phyloP scores from a whole-genome alignment of 2,797 vertebrate genomes.

The Muscicapa striata region DNA sequence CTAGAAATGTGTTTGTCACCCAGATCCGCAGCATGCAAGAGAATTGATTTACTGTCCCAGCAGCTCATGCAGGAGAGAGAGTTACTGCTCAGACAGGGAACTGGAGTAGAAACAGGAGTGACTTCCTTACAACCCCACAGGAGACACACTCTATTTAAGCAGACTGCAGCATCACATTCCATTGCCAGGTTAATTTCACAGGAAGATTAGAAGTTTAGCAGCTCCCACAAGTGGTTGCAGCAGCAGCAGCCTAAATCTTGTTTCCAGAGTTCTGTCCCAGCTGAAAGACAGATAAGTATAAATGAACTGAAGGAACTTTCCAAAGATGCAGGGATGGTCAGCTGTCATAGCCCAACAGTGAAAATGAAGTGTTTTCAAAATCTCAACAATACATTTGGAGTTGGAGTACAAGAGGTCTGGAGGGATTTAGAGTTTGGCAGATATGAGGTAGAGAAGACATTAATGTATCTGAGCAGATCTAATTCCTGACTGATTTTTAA shows the following conservation, averaged over 20 bases:
- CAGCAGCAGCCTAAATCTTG: neutral
- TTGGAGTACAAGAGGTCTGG: neutral
- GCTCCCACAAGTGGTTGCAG: neutral
- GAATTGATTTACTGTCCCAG: neutral
- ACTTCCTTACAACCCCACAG: neutral
- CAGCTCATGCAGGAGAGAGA: neutral
- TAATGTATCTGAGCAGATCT: neutral
- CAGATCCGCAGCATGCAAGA: neutral
- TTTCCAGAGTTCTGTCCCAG: neutral
- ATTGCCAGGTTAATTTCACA: conserved; percentile 9
- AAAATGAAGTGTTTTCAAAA: neutral
- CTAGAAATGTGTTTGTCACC: neutral
- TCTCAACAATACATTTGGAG: neutral
- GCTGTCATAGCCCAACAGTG: neutral
- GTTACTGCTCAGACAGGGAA: neutral
- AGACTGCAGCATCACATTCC: neutral
- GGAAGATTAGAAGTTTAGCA: neutral
- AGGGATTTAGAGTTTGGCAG: neutral
- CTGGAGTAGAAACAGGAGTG: neutral
- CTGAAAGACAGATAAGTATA: neutral
- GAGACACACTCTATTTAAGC: neutral
- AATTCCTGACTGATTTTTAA: neutral
- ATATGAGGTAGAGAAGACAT: neutral
- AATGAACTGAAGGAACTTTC: neutral
- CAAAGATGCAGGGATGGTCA: neutral